Conservation (phyloP, 2,797 vertebrate species). For the Xenops minutus region DNA sequence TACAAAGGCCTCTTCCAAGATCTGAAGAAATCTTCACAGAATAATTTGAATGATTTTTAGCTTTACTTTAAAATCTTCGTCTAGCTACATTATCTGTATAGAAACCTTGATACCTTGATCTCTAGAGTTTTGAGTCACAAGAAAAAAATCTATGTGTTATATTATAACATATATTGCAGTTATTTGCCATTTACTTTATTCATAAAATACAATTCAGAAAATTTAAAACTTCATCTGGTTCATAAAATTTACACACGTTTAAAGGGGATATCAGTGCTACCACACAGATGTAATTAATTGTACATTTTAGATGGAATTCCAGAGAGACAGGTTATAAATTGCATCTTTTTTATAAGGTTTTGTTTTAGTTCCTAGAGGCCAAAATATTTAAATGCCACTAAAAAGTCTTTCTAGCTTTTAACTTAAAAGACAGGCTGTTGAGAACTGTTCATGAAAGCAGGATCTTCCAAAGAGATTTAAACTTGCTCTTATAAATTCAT, state of each 20-base stretch:
- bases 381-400: neutral
- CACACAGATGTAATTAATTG: neutral
- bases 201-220: neutral
- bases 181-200: neutral
- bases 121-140: neutral
- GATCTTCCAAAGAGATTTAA: neutral
- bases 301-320: neutral
- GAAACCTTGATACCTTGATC: neutral
- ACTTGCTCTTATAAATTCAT: neutral
- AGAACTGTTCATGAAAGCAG: neutral
- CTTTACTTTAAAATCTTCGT: neutral
- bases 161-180: neutral
- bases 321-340: neutral
- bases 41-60: neutral
- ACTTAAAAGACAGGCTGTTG: neutral
- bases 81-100: neutral
- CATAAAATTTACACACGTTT: neutral
- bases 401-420: neutral
- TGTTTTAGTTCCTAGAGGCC: neutral
- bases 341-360: neutral
- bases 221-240: neutral
- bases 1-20: neutral
- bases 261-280: neutral
- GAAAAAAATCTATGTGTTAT: neutral
- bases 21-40: neutral